phyloP scores from a whole-genome alignment of 1,140 invertebrate species.

The Aphelinus atriplicis region DNA sequence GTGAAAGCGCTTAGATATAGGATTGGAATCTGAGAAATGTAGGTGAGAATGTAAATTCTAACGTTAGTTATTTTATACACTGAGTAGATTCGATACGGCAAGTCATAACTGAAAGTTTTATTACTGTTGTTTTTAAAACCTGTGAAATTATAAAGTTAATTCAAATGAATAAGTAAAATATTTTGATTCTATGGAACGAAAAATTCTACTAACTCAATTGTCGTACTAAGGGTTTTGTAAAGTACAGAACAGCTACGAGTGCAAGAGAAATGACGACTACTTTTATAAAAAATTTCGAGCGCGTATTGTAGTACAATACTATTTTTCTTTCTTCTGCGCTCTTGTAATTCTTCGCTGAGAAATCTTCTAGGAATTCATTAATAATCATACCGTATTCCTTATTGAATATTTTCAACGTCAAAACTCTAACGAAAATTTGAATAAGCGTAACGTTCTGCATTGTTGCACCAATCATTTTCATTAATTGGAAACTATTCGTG shows the following conservation, averaged over 20 bases:
- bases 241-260: constrained; percentile 43
- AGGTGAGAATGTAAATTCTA: constrained; percentile 34
- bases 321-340: constrained; percentile 38
- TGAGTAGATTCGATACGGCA: constrained; percentile 45
- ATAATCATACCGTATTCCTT: constrained; percentile 44
- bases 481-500: constrained; percentile 37
- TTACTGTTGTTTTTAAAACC: constrained; percentile 32
- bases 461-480: constrained; percentile 40
- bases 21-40: constrained; percentile 43
- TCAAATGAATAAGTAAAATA: background rate
- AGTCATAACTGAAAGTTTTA: constrained; percentile 40
- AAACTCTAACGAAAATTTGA: constrained; percentile 44
- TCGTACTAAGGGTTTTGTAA: constrained; percentile 42
- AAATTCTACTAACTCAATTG: constrained; percentile 38
- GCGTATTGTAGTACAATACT: constrained; percentile 40
- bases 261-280: constrained; percentile 40
- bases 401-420: constrained; percentile 44
- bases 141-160: constrained; percentile 20
- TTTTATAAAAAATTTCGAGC: constrained; percentile 41
- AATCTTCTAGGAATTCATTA: constrained; percentile 41
- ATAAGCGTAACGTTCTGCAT: constrained; percentile 45
- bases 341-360: constrained; percentile 39
- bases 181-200: background rate
- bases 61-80: constrained; percentile 42
- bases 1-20: constrained; percentile 44